Base-by-base conservation (phyloP, 2,888 invertebrate species). In the Nomada hirtipes region DNA sequence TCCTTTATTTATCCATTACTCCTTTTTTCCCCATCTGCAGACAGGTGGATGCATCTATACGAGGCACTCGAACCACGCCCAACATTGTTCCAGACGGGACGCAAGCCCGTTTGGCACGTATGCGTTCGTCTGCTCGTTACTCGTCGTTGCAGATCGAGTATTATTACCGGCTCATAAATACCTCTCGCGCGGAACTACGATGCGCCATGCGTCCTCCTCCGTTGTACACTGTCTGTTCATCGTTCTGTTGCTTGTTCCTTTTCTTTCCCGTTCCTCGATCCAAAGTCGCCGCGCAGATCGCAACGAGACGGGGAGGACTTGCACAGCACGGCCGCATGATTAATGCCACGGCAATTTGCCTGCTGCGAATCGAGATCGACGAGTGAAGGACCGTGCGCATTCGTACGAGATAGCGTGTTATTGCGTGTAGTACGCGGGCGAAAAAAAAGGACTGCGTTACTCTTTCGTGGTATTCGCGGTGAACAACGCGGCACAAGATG, bases 281-380 rank as follows among this genome's bases (percentile, higher is more conserved):
- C 67, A 50, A 71, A 52, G 76, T 65, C 11, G 60, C 71, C 67
- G 59, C 69, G 78, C 67, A 67, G 85, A 85, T 79, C 77, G 72
- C 82, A 75, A 72, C 76, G 55, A 71, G 65, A 68, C 50, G 55
- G 42, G 10, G 26, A 59, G 72, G 47, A 57, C 57, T 61, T 9
- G 26, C 64, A 29, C 23, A 50, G 69, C 71, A 63, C 61, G 78
- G 63, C 55, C 59, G 72, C 68, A 79, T 82, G 85, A 85, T 85
- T 82, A 85, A 85, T 85, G 82, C 69, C 79, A 76, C 73, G 75
- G 85, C 82, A 85, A 85, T 85, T 85, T 85, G 85, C 79, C 82
- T 69, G 86, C 76, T 69, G 82, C 70, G 85, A 85, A 85, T 85
- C 75, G 73, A 82, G 85, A 85, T 85, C 85, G 76, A 70, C 65